Conservation (phyloP, 35 echinoderm and acorn worm genomes). For the Stichopus chloronotus region DNA sequence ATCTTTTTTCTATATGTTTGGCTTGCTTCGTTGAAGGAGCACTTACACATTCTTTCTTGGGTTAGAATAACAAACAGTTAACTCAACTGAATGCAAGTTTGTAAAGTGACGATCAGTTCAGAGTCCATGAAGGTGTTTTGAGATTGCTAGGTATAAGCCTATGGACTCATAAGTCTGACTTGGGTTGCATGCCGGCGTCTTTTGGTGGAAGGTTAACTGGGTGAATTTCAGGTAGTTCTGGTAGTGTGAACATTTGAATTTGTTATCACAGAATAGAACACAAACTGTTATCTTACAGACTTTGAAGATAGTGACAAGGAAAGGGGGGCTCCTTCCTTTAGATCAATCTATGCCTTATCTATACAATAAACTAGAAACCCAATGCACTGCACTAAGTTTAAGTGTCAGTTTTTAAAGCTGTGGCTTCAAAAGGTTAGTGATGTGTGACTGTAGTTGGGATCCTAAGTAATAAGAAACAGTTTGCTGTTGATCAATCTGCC, state of each 20-base stretch:
- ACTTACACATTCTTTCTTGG: background rate
- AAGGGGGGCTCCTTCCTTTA: background rate
- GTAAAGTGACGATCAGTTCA: background rate
- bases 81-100: background rate
- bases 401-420: too few species aligned
- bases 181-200: background rate
- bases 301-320: background rate
- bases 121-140: background rate
- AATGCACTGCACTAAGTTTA: background rate
- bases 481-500: too few species aligned
- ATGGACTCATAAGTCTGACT: background rate
- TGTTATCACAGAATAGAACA: background rate
- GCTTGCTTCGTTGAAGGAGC: too few species aligned
- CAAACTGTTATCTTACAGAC: background rate
- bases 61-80: background rate
- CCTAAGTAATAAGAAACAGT: too few species aligned
- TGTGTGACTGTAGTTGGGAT: too few species aligned
- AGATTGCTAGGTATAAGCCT: background rate
- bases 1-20: too few species aligned
- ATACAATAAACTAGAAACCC: background rate
- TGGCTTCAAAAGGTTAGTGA: too few species aligned
- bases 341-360: background rate
- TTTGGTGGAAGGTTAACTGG: background rate
- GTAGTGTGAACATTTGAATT: background rate
- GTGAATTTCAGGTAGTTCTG: background rate